Percentiles rank a stretch among this genome's conserved stretches.
Evolutionary conservation across 2,888 invertebrate species (phyloP).

Genomic region (Petrophora chlorosata): DNA sequence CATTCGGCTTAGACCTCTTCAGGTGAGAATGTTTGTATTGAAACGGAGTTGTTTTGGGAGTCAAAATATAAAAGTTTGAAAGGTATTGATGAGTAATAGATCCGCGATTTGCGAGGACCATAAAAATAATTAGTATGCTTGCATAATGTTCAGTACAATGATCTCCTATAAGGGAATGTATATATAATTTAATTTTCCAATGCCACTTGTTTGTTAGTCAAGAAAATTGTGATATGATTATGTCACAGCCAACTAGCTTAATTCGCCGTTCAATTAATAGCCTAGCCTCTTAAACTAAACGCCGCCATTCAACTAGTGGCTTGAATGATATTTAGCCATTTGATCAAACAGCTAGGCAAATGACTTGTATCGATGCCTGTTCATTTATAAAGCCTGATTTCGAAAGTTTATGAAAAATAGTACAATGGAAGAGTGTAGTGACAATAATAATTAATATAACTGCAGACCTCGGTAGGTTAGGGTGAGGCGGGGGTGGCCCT

Average conservation of each 20-base stretch:
- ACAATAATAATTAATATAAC: too few relatives aligned
- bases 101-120: slow-evolving; percentile 32
- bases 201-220: slow-evolving; percentile 5
- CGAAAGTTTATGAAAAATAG: too few relatives aligned
- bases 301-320: too few relatives aligned
- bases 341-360: too few relatives aligned
- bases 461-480: too few relatives aligned
- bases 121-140: slow-evolving; percentile 39
- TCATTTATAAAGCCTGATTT: too few relatives aligned
- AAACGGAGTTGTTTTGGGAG: slow-evolving; percentile 2
- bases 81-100: slow-evolving; percentile 43
- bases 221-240: background rate
- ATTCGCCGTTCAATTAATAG: too few relatives aligned
- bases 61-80: slow-evolving; percentile 32
- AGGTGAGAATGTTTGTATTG: background rate
- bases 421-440: too few relatives aligned
- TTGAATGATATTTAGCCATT: too few relatives aligned
- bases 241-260: background rate
- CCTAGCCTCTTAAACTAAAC: too few relatives aligned
- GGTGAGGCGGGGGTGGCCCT: too few relatives aligned
- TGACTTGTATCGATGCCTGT: too few relatives aligned
- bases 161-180: slow-evolving; percentile 16
- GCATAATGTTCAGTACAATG: slow-evolving; percentile 28
- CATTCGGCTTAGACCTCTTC: slow-evolving; percentile 17
- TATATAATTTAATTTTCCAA: slow-evolving; percentile 10